phyloP scores from a whole-genome alignment of 2,113 vertebrate species.

The Pomatostomus ruficeps region DNA sequence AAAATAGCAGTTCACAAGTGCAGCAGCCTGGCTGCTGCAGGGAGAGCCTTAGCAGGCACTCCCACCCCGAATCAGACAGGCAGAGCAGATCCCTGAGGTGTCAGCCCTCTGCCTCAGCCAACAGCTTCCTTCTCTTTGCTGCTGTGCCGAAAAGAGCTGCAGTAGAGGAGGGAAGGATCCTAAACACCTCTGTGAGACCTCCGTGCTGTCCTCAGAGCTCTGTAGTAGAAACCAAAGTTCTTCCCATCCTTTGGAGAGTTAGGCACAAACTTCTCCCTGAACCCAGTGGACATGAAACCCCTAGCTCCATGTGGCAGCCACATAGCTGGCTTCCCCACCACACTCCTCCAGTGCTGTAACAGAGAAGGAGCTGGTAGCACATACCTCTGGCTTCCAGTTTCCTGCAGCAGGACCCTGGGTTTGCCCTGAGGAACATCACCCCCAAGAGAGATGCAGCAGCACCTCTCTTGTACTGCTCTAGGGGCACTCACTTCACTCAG shows the following conservation, averaged over 20 bases:
- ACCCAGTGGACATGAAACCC: background rate
- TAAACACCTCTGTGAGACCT: background rate
- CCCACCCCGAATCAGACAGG: background rate
- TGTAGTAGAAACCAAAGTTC: background rate
- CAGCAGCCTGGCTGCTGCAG: background rate
- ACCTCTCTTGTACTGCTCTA: background rate
- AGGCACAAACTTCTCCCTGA: background rate
- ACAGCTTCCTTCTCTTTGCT: background rate
- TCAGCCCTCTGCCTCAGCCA: background rate
- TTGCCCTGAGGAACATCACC: background rate
- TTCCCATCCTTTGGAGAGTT: background rate
- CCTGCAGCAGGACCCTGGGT: background rate
- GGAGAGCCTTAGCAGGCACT: background rate
- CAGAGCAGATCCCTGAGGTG: background rate
- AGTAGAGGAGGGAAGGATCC: background rate
- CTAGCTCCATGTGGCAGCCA: background rate
- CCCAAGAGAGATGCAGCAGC: background rate
- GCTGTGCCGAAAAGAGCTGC: background rate
- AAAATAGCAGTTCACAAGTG: background rate
- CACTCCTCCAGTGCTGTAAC: background rate
- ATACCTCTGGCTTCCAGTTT: background rate
- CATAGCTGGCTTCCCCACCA: background rate
- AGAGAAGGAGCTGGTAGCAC: background rate
- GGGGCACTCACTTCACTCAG: background rate
- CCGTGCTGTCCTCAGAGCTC: background rate